A percentile compares a stretch with the other conserved stretches of the same genome.
Evolutionary conservation across 2,888 invertebrate species (phyloP).

Genomic region (Eupithecia pulchellata): DNA sequence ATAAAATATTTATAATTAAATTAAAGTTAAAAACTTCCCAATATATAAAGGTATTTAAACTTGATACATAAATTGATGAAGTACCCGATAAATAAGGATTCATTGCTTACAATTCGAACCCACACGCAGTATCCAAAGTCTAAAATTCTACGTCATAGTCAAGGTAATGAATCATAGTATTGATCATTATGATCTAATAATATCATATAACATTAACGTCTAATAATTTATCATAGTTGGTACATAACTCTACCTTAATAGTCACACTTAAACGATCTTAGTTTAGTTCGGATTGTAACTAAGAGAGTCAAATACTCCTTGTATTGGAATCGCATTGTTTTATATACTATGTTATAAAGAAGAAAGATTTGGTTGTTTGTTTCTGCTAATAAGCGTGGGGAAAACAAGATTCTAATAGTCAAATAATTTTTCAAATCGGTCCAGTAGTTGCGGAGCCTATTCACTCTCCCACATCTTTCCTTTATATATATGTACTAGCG

Average conservation of each 20-base stretch:
- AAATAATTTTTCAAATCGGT: too few relatives aligned
- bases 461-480: too few relatives aligned
- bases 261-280: not conserved
- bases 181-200: constrained; percentile 3
- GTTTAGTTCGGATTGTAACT: not conserved
- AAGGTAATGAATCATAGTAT: not conserved
- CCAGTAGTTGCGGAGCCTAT: too few relatives aligned
- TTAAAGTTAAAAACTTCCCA: not conserved
- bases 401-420: too few relatives aligned
- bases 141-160: not conserved
- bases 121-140: not conserved
- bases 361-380: too few relatives aligned
- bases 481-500: too few relatives aligned
- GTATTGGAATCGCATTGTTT: not conserved
- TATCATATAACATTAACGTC: not conserved
- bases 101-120: not conserved
- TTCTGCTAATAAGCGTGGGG: too few relatives aligned
- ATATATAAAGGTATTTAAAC: not conserved
- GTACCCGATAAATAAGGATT: too few relatives aligned
- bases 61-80: not conserved
- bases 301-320: not conserved
- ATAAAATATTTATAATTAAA: not conserved
- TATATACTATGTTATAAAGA: not conserved
- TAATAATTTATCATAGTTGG: not conserved
- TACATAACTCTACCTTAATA: not conserved